Evolutionary conservation across 1,140 invertebrate genomes (phyloP), one percentile per base, ranked within the genome.

Genomic region (Hypothenemus hampei): DNA sequence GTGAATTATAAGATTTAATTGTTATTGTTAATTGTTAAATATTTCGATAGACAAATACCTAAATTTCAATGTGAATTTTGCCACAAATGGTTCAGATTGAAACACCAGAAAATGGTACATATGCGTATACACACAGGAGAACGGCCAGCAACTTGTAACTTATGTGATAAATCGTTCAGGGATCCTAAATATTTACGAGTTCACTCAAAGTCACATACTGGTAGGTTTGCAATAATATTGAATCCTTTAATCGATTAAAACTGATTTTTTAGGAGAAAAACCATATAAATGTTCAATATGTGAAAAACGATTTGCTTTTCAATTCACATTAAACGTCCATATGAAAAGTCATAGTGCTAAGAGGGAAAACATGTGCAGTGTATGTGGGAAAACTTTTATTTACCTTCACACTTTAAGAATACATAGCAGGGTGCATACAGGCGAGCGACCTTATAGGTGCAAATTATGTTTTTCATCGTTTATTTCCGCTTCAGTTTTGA

Each of bases 331-430:
- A 10, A 78, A 74, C 33, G 78, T 77, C 0, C 80, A 83, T 53
- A 72, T 78, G 61, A 72, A 78, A 19, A 80, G 78, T 1, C 85
- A 87, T 58, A 82, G 81, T 0, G 78, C 78, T 48, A 81, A 84
- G 59, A 82, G 83, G 58, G 81, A 83, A 0, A 85, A 81, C 64
- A 61, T 78, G 2, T 83, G 81, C 62, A 68, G 73, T 2, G 63
- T 75, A 6, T 83, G 81, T 56, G 78, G 78, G 3, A 81, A 80
- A 62, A 74, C 73, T 0, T 85, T 84, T 59, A 77, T 84, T 62
- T 83, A 87, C 46, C 76, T 80, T 31, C 87, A 87, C 29, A 85
- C 91, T 61, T 81, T 92, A 72, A 88, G 84, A 36, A 79, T 89
- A 16, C 93, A 95, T 65, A 82, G 89, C 77, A 80, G 83, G 24